Percentiles rank a stretch among this genome's conserved stretches.
Evolutionary conservation across 2,797 vertebrate species (phyloP).

Genomic region (Periophthalmus magnuspinnatus): DNA sequence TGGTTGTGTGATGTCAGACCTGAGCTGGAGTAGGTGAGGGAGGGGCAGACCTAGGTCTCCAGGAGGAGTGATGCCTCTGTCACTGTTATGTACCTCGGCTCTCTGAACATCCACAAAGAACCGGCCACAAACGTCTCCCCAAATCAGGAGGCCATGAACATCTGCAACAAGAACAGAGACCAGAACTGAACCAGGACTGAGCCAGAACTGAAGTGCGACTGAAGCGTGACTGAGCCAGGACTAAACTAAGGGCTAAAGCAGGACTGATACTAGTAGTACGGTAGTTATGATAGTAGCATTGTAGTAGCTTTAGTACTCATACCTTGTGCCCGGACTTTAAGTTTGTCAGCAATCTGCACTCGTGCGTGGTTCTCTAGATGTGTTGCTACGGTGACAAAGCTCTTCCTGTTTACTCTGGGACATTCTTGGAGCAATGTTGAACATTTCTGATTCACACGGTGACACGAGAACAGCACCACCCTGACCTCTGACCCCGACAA

Average conservation of each 20-base stretch:
- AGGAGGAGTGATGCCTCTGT: constrained; percentile 68
- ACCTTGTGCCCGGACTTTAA: constrained; percentile 79
- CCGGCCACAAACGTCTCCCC: constrained; percentile 88
- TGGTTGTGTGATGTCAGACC: no score
- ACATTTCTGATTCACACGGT: constrained; percentile 83
- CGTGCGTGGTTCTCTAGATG: constrained; percentile 83
- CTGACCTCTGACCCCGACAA: constrained; percentile 77
- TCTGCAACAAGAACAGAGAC: constrained; percentile 61
- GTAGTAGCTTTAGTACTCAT: constrained; percentile 9
- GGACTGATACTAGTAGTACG: neutral
- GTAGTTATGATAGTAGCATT: neutral
- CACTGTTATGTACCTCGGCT: constrained; percentile 79
- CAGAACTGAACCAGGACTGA: neutral
- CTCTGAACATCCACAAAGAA: constrained; percentile 86
- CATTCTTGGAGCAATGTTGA: constrained; percentile 72
- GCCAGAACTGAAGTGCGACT: neutral
- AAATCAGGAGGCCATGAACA: constrained; percentile 84
- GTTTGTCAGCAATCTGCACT: constrained; percentile 78
- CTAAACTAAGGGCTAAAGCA: neutral
- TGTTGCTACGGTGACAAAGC: constrained; percentile 77
- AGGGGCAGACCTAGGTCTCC: neutral
- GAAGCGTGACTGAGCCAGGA: neutral
- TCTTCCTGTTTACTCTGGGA: constrained; percentile 66
- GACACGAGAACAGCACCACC: constrained; percentile 84
- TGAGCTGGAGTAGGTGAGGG: neutral